Conservation (phyloP, 1,140 invertebrate species). For the Drosophila gunungcola region DNA sequence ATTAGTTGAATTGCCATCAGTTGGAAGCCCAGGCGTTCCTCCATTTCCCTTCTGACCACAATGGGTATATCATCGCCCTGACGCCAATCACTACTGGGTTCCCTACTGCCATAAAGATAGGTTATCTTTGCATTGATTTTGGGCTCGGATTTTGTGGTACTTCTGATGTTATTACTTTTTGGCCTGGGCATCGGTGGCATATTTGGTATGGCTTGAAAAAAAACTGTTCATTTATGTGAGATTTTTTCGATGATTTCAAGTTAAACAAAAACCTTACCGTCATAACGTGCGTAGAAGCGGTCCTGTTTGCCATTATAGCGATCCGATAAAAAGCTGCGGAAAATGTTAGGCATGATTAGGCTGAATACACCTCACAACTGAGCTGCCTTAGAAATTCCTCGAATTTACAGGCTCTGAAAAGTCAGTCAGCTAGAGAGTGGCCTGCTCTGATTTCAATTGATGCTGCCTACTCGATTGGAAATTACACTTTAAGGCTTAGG, state of each 20-base stretch:
- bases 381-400: neutral
- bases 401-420: slow-evolving; percentile 16
- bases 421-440: slow-evolving; percentile 14
- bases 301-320: slow-evolving; percentile 42
- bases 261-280: slow-evolving; percentile 29
- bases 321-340: slow-evolving; percentile 49
- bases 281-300: slow-evolving; percentile 29
- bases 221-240: neutral
- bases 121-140: slow-evolving; percentile 10
- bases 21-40: slow-evolving; percentile 33
- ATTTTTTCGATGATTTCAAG: neutral
- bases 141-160: neutral
- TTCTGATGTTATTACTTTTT: neutral
- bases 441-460: slow-evolving; percentile 10
- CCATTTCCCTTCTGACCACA: slow-evolving; percentile 53
- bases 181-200: slow-evolving; percentile 13
- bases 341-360: slow-evolving; percentile 41
- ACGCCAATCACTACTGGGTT: slow-evolving; percentile 53
- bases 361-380: slow-evolving; percentile 13
- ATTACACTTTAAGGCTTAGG: neutral
- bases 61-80: slow-evolving; percentile 52
- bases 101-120: slow-evolving; percentile 39
- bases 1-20: slow-evolving; percentile 36
- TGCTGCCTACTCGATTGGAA: slow-evolving; percentile 10
- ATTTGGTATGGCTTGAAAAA: slow-evolving; percentile 25